A percentile compares a stretch with the other conserved stretches of the same genome.
Conservation (phyloP, 2,113 vertebrate species). For the Labrus mixtus region DNA sequence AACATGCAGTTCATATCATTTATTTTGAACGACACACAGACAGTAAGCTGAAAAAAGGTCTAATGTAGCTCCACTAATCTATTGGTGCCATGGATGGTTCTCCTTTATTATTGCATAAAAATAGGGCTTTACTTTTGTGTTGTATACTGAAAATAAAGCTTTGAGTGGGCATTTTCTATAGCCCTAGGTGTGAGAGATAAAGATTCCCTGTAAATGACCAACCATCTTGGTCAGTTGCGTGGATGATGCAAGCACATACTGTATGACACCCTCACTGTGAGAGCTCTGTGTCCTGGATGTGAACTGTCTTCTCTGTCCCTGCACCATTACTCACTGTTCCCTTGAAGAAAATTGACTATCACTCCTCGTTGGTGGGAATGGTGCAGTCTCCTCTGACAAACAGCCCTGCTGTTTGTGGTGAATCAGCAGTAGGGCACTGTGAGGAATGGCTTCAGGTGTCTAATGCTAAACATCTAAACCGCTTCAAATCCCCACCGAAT, state of each 20-base stretch:
- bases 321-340: slow-evolving; percentile 25
- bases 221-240: slow-evolving; percentile 9
- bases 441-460: slow-evolving; percentile 56
- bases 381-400: slow-evolving; percentile 71
- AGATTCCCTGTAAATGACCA: slow-evolving; percentile 11
- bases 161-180: neutral
- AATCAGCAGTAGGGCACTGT: slow-evolving; percentile 71
- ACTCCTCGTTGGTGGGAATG: slow-evolving; percentile 53
- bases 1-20: no score
- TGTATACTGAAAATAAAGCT: neutral
- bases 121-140: neutral
- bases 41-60: no score
- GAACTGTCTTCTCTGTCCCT: slow-evolving; percentile 26
- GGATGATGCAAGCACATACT: slow-evolving; percentile 6
- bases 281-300: slow-evolving; percentile 27
- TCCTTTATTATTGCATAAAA: neutral
- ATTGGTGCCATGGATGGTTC: slow-evolving; percentile 10
- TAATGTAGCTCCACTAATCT: neutral
- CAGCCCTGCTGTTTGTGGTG: slow-evolving; percentile 60
- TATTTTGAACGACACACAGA: no score
- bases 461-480: slow-evolving; percentile 49
- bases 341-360: slow-evolving; percentile 55
- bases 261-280: slow-evolving; percentile 4
- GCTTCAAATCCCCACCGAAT: slow-evolving; percentile 16
- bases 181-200: slow-evolving; percentile 10